Percentiles rank a stretch among this genome's conserved stretches.
Conservation (phyloP, 2,113 vertebrate species). For the Aythya baeri region DNA sequence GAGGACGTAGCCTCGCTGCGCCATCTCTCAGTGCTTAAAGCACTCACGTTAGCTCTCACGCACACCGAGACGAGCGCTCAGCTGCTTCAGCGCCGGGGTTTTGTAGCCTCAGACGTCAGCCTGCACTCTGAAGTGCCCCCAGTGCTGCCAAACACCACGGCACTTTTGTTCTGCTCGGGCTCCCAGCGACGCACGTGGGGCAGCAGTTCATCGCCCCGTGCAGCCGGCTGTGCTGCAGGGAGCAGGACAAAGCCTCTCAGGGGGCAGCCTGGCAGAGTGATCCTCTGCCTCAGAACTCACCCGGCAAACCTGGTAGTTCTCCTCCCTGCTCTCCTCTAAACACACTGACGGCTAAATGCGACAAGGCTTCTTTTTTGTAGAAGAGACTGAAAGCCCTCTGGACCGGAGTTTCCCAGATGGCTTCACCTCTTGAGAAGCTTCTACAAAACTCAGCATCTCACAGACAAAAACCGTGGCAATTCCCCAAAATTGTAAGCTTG, state of each 20-base stretch:
- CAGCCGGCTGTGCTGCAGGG: neutral
- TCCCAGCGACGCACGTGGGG: neutral
- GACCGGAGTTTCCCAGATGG: neutral
- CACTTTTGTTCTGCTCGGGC: neutral
- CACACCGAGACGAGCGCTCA: neutral
- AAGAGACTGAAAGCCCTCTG: accelerated
- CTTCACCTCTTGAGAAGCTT: neutral
- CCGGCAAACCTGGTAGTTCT: accelerated
- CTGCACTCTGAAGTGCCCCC: neutral
- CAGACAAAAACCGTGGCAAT: neutral
- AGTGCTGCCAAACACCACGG: neutral
- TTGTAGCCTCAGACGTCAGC: neutral
- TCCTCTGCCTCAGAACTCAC: neutral
- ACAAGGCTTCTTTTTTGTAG: neutral
- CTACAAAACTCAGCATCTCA: neutral
- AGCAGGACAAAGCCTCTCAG: neutral
- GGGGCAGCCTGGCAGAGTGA: neutral
- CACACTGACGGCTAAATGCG: accelerated
- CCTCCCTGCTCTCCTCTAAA: neutral
- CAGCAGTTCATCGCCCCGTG: accelerated
- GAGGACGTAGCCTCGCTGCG: neutral
- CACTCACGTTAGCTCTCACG: neutral
- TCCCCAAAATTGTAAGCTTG: neutral
- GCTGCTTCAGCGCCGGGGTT: accelerated
- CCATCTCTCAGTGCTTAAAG: neutral